Evolutionary conservation across 2,797 vertebrate species (phyloP), one percentile per base, ranked within the genome.

Genomic region (Phrynocephalus forsythii): DNA sequence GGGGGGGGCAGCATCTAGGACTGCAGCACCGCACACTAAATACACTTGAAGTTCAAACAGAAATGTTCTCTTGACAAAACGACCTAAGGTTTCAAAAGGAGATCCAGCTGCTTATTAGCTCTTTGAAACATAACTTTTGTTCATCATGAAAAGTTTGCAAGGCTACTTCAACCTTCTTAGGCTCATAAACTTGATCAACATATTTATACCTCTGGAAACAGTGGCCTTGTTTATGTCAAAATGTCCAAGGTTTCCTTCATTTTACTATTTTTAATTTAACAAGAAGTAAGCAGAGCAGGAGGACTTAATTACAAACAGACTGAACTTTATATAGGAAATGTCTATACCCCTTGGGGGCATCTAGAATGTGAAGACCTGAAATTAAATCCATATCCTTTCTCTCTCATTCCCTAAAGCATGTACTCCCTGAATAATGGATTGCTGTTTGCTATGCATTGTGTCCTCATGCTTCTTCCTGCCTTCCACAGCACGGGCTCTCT

Each of bases 191-290:
- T n/a, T 89, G 94, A 94, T 94, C 90, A 87, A 86, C 93, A 89
- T 91, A 94, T 95, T 95, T 93, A 95, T 95, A 87, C 72, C 85
- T 80, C 82, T 96, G 93, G 93, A 96, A 96, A 94, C 90, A 94
- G 92, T 6, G 22, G 91, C 94, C 95, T 94, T 96, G 94, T 96
- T 97, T 96, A 96, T 96, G 93, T 96, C 94, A 91, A 93, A 94
- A 92, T 95, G 92, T 93, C 93, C 92, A 94, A 96, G 92, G 96
- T 96, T 96, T 96, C 95, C 90, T 92, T 95, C 94, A 96, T 94
- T 95, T 95, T 92, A 85, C 96, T 97, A 97, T 97, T 97, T 97
- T 96, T 96, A 97, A 96, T 97, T 96, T 95, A 24, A 92, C 96
- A 81, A 88, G 96, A 96, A 96, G 95, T 96, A 97, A 95, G 95